phyloP scores from a whole-genome alignment of 2,797 vertebrate species.

The Melanotaenia parkinsoni region DNA sequence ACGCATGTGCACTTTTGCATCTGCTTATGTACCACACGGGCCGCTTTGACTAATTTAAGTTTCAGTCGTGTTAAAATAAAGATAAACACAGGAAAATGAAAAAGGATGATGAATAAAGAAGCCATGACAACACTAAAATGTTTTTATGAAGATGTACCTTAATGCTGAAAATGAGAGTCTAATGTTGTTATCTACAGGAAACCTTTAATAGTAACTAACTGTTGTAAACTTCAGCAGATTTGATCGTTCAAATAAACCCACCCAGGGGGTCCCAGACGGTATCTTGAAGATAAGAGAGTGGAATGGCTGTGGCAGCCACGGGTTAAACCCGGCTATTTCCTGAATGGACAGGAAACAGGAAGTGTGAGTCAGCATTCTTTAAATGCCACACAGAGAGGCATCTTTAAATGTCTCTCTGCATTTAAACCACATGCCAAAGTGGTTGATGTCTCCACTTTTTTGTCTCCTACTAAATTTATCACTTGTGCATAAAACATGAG shows the following conservation, averaged over 20 bases:
- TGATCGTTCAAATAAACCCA: slow-evolving; percentile 26
- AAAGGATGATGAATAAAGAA: neutral
- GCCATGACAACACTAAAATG: neutral
- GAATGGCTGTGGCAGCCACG: slow-evolving; percentile 59
- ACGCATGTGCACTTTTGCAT: neutral
- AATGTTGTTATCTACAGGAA: slow-evolving; percentile 39
- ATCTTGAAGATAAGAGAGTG: slow-evolving; percentile 73
- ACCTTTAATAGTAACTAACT: slow-evolving; percentile 36
- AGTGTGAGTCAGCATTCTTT: slow-evolving; percentile 79
- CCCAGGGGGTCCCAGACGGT: slow-evolving; percentile 54
- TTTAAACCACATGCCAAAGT: neutral
- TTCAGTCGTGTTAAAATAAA: neutral
- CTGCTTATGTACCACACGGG: neutral
- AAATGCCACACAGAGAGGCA: slow-evolving; percentile 55
- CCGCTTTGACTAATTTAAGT: neutral
- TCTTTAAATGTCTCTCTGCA: too few relatives aligned
- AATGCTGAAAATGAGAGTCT: neutral
- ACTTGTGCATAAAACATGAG: neutral
- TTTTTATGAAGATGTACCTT: neutral
- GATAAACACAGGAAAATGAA: neutral
- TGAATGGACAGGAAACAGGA: slow-evolving; percentile 82
- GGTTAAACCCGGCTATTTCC: slow-evolving; percentile 78
- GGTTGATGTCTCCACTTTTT: slow-evolving; percentile 14
- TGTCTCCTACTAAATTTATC: slow-evolving; percentile 2
- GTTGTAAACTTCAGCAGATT: slow-evolving; percentile 34